Percentiles rank a stretch among this genome's conserved stretches.
phyloP scores from a whole-genome alignment of 2,113 vertebrate genomes.

The Phainopepla nitens region DNA sequence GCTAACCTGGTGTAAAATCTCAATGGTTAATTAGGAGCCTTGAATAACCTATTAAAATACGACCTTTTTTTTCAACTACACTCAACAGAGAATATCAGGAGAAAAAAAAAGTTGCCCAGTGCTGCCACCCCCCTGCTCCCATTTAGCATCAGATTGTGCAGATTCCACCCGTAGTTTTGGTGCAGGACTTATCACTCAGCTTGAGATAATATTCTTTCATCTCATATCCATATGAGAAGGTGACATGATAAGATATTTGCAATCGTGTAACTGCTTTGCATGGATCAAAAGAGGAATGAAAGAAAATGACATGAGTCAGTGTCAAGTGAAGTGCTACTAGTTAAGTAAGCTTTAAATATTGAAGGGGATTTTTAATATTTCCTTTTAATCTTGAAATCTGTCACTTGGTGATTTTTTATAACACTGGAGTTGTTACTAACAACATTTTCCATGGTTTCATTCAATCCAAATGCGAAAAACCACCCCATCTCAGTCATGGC shows the following conservation, averaged over 20 bases:
- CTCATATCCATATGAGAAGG: constrained; percentile 67
- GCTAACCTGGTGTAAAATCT: neutral
- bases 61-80: neutral
- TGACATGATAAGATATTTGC: constrained; percentile 76
- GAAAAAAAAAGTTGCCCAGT: neutral
- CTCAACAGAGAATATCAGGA: neutral
- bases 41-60: constrained; percentile 6
- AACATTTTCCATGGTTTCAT: constrained; percentile 67
- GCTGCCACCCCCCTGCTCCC: neutral
- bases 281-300: constrained; percentile 81
- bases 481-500: constrained; percentile 33
- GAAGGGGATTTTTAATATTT: constrained; percentile 81
- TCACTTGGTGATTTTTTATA: constrained; percentile 66
- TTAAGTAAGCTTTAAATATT: constrained; percentile 84
- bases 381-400: constrained; percentile 80
- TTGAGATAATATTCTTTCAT: constrained; percentile 74
- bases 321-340: constrained; percentile 74
- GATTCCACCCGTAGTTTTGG: constrained; percentile 50
- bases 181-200: constrained; percentile 55
- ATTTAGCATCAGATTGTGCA: constrained; percentile 33
- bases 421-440: constrained; percentile 57
- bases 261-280: constrained; percentile 75
- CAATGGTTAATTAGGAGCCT: constrained; percentile 20
- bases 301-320: constrained; percentile 73
- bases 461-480: constrained; percentile 41